Conservation (phyloP, 2,888 invertebrate species). For the Brachypalpus laphriformis region DNA sequence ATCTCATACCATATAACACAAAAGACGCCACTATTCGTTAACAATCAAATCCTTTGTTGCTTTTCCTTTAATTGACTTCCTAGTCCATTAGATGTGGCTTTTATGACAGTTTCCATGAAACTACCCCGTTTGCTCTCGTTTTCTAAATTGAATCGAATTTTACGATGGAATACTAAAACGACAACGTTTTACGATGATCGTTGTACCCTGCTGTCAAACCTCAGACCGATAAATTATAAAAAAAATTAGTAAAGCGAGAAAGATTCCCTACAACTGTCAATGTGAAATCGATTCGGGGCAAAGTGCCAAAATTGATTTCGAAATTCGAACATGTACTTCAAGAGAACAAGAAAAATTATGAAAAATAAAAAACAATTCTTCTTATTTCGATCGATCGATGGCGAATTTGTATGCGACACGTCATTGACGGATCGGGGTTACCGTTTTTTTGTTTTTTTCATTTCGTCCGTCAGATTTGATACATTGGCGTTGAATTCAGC, state of each 20-base stretch:
- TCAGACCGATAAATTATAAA: constrained; percentile 54
- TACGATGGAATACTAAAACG: constrained; percentile 22
- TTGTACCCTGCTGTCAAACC: constrained; percentile 50
- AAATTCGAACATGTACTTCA: constrained; percentile 66
- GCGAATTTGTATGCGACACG: constrained; percentile 65
- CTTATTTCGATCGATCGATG: constrained; percentile 10
- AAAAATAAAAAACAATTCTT: background rate
- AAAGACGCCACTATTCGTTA: constrained; percentile 25
- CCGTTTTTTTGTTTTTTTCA: constrained; percentile 21
- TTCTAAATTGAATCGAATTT: constrained; percentile 35
- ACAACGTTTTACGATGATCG: background rate
- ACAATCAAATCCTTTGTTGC: constrained; percentile 61
- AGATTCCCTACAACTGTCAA: constrained; percentile 48
- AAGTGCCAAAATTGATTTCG: constrained; percentile 67
- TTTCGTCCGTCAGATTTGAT: constrained; percentile 49
- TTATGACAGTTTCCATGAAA: constrained; percentile 30
- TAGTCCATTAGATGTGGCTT: constrained; percentile 17
- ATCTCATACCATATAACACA: constrained; percentile 14
- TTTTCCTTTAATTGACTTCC: constrained; percentile 42
- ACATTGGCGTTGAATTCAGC: constrained; percentile 39
- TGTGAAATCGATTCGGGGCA: constrained; percentile 54
- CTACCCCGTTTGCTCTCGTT: background rate
- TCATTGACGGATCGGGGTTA: constrained; percentile 64
- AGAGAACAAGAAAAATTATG: constrained; percentile 43
- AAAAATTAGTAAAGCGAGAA: background rate